A percentile compares a stretch with the other conserved stretches of the same genome.
phyloP scores from a whole-genome alignment of 2,888 invertebrate species.

The Eupithecia centaureata region DNA sequence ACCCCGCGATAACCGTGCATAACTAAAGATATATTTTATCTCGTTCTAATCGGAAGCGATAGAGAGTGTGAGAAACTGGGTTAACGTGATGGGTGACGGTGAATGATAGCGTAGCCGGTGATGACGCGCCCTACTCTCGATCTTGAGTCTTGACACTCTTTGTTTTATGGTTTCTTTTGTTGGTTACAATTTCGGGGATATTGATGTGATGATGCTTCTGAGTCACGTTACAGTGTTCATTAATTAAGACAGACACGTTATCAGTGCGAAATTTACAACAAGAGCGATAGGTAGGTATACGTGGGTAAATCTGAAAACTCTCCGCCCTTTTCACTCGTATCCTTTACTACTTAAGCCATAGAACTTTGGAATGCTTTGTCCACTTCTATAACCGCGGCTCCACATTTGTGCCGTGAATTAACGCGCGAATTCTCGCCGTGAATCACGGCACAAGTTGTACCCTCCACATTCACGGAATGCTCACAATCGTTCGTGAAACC shows the following conservation, averaged over 20 bases:
- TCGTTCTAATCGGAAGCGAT: slow-evolving; percentile 41
- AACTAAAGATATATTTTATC: slow-evolving; percentile 45
- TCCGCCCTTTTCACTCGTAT: too few relatives aligned
- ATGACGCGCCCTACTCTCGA: slow-evolving; percentile 25
- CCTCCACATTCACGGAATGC: too few relatives aligned
- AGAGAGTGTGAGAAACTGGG: slow-evolving; percentile 43
- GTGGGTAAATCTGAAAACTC: too few relatives aligned
- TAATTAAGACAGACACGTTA: background rate
- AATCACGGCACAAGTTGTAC: too few relatives aligned
- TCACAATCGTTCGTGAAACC: too few relatives aligned
- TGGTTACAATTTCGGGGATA: background rate
- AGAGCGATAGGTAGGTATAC: background rate
- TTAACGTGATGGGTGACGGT: slow-evolving; percentile 46
- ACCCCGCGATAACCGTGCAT: slow-evolving; percentile 49
- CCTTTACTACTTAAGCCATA: too few relatives aligned
- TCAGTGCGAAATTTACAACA: background rate
- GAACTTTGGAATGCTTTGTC: too few relatives aligned
- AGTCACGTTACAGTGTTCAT: background rate
- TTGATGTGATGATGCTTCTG: background rate
- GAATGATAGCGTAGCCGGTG: slow-evolving; percentile 58
- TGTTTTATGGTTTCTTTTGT: background rate
- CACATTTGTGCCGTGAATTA: too few relatives aligned
- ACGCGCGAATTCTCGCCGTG: too few relatives aligned
- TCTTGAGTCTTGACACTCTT: slow-evolving; percentile 15
- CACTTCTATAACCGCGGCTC: too few relatives aligned